Conservation (phyloP, 1,140 invertebrate genomes). For the Mylabris phalerata region DNA sequence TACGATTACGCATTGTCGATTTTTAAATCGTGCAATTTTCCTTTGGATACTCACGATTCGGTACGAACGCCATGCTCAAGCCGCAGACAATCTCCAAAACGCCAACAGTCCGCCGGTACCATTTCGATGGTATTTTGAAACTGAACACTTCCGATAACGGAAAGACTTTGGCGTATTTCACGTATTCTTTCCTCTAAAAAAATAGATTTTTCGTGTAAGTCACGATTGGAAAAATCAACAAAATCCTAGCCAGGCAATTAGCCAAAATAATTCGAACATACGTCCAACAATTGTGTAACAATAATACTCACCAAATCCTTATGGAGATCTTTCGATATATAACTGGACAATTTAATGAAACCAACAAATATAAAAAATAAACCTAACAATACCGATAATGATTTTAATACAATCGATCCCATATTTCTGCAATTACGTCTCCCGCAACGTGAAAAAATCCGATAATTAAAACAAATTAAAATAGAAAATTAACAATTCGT, state of each 20-base stretch:
- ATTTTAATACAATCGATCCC: conserved; percentile 79
- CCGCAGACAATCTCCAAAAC: conserved; percentile 86
- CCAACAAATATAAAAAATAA: conserved; percentile 95
- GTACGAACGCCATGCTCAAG: conserved; percentile 76
- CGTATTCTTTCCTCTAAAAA: conserved; percentile 91
- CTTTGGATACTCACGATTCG: conserved; percentile 63
- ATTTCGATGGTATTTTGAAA: conserved; percentile 87
- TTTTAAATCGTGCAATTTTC: background rate
- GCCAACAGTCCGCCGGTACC: conserved; percentile 84
- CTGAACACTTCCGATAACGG: conserved; percentile 74
- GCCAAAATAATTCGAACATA: conserved; percentile 44
- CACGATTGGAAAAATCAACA: conserved; percentile 9
- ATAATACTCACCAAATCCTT: conserved; percentile 83
- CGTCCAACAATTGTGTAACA: conserved; percentile 27
- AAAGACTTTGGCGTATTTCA: conserved; percentile 95
- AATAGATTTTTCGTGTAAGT: conserved; percentile 20
- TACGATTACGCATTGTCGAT: too few relatives aligned
- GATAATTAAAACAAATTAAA: background rate
- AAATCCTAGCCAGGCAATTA: conserved; percentile 45
- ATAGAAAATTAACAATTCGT: background rate
- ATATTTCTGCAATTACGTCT: conserved; percentile 31
- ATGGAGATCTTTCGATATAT: conserved; percentile 89
- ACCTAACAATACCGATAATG: conserved; percentile 83
- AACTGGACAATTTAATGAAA: conserved; percentile 83
- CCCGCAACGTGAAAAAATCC: too few relatives aligned